These are phyloP conservation scores for Xanthorhoe designata DNA, from an alignment of 2,888 invertebrate species.

Conservation along the genomic window DNA sequence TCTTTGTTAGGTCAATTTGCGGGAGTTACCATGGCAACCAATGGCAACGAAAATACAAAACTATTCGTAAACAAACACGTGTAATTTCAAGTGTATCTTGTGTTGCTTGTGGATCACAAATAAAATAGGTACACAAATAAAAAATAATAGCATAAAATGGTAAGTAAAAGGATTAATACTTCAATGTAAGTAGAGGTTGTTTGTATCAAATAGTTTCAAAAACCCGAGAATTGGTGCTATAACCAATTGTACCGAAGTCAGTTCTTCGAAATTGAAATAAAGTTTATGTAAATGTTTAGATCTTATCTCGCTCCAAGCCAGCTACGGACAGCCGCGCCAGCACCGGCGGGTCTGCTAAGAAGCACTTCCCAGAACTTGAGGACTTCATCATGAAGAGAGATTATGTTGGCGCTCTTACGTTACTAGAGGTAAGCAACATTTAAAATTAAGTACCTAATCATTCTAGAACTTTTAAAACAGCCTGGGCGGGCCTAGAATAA, in stretches of 20 bases:
- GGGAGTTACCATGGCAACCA: constrained; percentile 55
- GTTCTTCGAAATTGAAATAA: too few relatives aligned
- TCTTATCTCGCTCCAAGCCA: constrained; percentile 93
- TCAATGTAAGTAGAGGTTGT: too few relatives aligned
- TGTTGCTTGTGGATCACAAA: too few relatives aligned
- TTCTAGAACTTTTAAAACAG: not conserved
- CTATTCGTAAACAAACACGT: constrained; percentile 50
- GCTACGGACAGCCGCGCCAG: constrained; percentile 82
- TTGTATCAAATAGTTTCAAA: too few relatives aligned
- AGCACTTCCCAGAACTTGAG: constrained; percentile 92
- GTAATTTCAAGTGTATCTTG: constrained; percentile 6
- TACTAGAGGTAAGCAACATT: constrained; percentile 90
- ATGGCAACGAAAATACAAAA: constrained; percentile 16
- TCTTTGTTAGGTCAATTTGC: constrained; percentile 25
- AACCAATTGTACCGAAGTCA: too few relatives aligned
- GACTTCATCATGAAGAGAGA: constrained; percentile 96
- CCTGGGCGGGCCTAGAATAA: not conserved
- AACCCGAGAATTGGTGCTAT: too few relatives aligned
- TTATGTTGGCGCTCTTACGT: constrained; percentile 96
- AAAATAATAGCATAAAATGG: constrained; percentile 35
- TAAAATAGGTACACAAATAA: too few relatives aligned
- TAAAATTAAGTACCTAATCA: not conserved
- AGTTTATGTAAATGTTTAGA: constrained; percentile 76
- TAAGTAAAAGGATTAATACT: constrained; percentile 10
- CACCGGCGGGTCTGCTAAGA: constrained; percentile 70